phyloP scores from a whole-genome alignment of 2,888 invertebrate species.

The Lasioglossum zephyrum region DNA sequence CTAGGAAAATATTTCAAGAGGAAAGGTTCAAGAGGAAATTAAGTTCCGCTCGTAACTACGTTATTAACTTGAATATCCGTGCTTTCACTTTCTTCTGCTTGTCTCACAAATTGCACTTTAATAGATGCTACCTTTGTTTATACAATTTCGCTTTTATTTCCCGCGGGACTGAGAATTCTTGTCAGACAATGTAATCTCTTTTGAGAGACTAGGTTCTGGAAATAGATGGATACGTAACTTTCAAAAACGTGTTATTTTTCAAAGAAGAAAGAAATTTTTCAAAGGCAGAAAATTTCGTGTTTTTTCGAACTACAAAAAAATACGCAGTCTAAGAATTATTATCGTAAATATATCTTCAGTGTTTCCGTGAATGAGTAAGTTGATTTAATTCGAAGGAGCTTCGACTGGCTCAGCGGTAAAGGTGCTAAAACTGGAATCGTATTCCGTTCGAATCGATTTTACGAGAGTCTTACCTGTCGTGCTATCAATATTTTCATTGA shows the following conservation, averaged over 20 bases:
- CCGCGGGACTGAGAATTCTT: neutral
- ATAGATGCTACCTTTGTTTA: neutral
- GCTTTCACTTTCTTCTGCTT: neutral
- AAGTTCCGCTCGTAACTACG: neutral
- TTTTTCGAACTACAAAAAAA: neutral
- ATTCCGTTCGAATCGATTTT: neutral
- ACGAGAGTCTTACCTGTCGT: neutral
- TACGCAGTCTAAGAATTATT: neutral
- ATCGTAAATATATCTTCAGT: neutral
- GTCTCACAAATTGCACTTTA: neutral
- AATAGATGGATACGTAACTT: no score
- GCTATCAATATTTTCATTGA: constrained; percentile 4
- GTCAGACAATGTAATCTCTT: neutral
- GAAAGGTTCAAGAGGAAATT: constrained; percentile 2
- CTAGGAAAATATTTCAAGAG: constrained; percentile 15
- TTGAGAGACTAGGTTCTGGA: no score
- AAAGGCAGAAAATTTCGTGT: no score
- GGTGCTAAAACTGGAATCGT: neutral
- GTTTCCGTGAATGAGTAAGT: no score
- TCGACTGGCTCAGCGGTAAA: neutral
- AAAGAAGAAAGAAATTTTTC: no score
- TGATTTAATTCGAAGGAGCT: neutral
- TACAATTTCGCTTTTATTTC: no score
- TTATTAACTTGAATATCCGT: neutral
- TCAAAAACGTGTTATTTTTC: no score